These are phyloP conservation scores for Erinaceus europaeus DNA, from an alignment of 2,113 vertebrate species.

Conservation along the genomic window DNA sequence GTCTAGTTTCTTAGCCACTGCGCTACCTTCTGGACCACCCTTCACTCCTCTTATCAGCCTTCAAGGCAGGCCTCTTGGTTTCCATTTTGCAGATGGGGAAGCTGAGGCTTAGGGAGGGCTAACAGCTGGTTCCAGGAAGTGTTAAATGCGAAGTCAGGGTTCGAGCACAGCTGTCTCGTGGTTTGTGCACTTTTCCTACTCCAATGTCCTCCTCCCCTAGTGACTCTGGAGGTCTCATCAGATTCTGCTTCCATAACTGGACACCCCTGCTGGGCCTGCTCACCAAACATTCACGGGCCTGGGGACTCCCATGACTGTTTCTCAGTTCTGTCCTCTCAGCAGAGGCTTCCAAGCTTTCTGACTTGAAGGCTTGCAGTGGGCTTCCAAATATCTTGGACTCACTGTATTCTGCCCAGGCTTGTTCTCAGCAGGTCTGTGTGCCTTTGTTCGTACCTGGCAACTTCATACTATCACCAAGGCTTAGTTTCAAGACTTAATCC, in stretches of 20 bases:
- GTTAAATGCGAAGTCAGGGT: neutral
- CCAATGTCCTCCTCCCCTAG: neutral
- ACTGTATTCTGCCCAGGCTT: neutral
- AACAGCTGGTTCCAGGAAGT: neutral
- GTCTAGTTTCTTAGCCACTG: no score
- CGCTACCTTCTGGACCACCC: no score
- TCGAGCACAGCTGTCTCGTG: neutral
- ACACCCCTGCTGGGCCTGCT: neutral
- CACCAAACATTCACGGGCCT: no score
- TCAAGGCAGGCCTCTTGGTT: neutral
- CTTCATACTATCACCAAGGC: no score
- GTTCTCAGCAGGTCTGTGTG: neutral
- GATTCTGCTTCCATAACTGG: neutral
- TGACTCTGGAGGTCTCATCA: neutral
- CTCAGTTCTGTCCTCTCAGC: neutral
- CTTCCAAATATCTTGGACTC: neutral
- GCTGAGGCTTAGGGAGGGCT: neutral
- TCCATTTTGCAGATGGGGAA: neutral
- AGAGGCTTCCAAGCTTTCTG: neutral
- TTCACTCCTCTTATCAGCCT: no score
- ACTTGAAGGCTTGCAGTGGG: neutral
- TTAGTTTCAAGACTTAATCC: no score
- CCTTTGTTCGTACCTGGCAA: neutral
- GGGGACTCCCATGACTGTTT: no score
- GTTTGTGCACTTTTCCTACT: neutral